Base-by-base conservation (phyloP, 2,797 vertebrate genomes). In the Sebastes nivosus region DNA sequence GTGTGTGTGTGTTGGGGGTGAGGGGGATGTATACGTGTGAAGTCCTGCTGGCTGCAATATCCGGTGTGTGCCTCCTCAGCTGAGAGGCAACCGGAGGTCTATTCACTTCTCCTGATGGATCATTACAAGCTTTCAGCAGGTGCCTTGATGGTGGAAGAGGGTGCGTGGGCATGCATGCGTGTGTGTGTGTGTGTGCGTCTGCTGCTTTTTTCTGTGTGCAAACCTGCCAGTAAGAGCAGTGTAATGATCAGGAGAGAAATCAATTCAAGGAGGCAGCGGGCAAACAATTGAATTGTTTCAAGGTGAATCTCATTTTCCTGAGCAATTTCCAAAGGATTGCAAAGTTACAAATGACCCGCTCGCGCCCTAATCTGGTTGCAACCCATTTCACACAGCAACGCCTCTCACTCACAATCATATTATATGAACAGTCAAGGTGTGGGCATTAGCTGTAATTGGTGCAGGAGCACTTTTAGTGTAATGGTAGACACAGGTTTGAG, bases 221-320 rank as follows among this genome's bases (percentile, higher is more conserved):
- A 80, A 87, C 79, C 74, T 89, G 84, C 87, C 88, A 46, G 87
- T 90, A 91, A 94, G 89, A 93, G 91, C 84, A 82, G 58, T 18
- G 75, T 91, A 89, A 92, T 81, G 89, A 91, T 88, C 80, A 66
- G 72, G 67, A 20, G 77, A 66, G 81, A 46, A 89, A 92, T 93
- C 91, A 91, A 91, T 91, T 82, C 42, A 72, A 85, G 81, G 80
- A 90, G 78, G 88, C 85, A 83, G 88, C 77, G 77, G 81, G 77
- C 72, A 88, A 91, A 91, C 89, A 93, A 94, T 93, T 93, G 82
- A 89, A 93, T 94, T 91, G 91, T 93, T 93, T 84, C 81, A 92
- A 89, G 90, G 85, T 76, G 85, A 90, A 91, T 91, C 87, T 92
- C 76, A 91, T 93, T 92, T 92, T 90, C 80, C 67, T 65, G 72